phyloP scores from a whole-genome alignment of 1,140 invertebrate genomes.

The Nomia melanderi region DNA sequence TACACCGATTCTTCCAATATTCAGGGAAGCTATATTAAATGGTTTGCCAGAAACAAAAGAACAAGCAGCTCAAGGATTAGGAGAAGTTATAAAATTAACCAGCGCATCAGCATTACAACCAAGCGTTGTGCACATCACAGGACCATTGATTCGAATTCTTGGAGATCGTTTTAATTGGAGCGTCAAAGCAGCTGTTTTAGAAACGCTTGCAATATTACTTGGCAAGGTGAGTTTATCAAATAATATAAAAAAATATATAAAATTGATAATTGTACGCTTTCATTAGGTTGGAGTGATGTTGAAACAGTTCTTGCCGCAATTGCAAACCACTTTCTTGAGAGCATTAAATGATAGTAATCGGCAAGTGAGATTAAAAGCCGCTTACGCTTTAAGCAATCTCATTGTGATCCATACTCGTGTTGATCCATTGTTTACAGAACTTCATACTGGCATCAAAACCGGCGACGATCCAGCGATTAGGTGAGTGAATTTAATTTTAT shows the following conservation, averaged over 20 bases:
- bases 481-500: constrained; percentile 70
- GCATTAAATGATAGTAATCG: constrained; percentile 94
- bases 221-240: constrained; percentile 85
- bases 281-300: constrained; percentile 92
- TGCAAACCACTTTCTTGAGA: constrained; percentile 98
- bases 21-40: constrained; percentile 97
- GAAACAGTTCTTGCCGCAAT: constrained; percentile 98
- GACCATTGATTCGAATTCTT: constrained; percentile 97
- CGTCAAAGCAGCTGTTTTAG: constrained; percentile 97
- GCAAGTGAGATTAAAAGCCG: constrained; percentile 93
- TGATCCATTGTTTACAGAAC: constrained; percentile 94
- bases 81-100: constrained; percentile 94
- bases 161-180: constrained; percentile 96
- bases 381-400: constrained; percentile 92
- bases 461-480: constrained; percentile 91
- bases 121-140: constrained; percentile 97
- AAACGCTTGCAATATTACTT: constrained; percentile 95
- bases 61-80: constrained; percentile 95
- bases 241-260: not conserved
- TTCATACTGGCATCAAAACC: constrained; percentile 92
- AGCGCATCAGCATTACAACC: constrained; percentile 93
- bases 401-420: constrained; percentile 94
- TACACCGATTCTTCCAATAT: constrained; percentile 95
- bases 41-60: constrained; percentile 97
- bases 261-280: constrained; percentile 4